phyloP scores from a whole-genome alignment of 2,113 vertebrate genomes.

The Malurus elegans region DNA sequence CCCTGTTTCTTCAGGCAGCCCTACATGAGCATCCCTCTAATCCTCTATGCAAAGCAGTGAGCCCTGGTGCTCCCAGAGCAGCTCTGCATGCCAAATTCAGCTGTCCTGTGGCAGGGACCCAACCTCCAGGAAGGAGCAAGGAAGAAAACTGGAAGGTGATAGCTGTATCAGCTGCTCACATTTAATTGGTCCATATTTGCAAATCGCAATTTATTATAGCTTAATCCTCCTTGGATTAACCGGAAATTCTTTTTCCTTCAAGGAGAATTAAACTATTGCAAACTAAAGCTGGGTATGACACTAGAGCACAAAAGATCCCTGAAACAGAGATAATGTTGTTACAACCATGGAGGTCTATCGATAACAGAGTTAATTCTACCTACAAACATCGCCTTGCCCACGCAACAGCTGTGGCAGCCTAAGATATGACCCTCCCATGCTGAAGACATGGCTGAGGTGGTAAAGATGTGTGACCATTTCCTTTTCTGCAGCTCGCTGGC shows the following conservation, averaged over 20 bases:
- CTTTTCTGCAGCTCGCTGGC: neutral
- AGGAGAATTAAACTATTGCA: neutral
- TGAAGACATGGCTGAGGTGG: neutral
- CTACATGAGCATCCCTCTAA: fast-evolving
- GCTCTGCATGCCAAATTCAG: neutral
- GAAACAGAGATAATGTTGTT: neutral
- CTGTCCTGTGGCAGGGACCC: neutral
- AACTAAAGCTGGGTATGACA: neutral
- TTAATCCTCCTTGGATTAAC: neutral
- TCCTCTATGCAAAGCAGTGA: neutral
- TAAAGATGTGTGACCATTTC: neutral
- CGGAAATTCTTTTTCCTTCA: neutral
- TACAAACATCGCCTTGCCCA: neutral
- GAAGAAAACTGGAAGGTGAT: neutral
- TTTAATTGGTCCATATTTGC: neutral
- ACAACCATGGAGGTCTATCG: neutral
- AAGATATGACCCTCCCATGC: neutral
- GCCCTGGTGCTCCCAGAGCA: neutral
- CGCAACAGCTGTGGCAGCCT: neutral
- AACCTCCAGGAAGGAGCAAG: neutral
- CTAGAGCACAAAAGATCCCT: neutral
- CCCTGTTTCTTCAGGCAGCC: neutral
- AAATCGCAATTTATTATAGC: neutral
- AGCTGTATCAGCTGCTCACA: neutral
- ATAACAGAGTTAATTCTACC: neutral